A percentile compares a stretch with the other conserved stretches of the same genome.
Evolutionary conservation across 2,113 vertebrate species (phyloP).

Genomic region (Hippocampus barbouri): DNA sequence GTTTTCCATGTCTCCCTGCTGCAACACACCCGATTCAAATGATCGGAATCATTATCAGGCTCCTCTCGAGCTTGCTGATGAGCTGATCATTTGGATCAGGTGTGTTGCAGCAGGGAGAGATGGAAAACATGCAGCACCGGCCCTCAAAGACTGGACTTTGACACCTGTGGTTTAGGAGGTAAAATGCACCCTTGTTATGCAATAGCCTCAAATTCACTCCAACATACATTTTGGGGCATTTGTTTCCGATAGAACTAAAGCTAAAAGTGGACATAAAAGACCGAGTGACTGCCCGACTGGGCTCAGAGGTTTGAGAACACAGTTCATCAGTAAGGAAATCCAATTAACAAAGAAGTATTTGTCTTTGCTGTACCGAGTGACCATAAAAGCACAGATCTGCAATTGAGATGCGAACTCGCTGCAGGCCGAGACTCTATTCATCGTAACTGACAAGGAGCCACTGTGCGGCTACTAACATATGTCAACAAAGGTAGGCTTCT

Average conservation of each 20-base stretch:
- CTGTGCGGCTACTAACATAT: constrained; percentile 45
- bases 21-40: too few species aligned
- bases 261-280: constrained; percentile 9
- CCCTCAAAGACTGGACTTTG: too few species aligned
- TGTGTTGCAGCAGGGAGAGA: too few species aligned
- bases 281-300: constrained; percentile 25
- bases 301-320: constrained; percentile 31
- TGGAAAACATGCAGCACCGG: too few species aligned
- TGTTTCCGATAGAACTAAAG: constrained; percentile 4
- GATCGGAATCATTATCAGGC: too few species aligned
- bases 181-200: constrained; percentile 51
- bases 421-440: constrained; percentile 54
- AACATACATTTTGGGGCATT: background rate
- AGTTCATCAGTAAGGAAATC: constrained; percentile 48
- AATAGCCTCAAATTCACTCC: constrained; percentile 21
- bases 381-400: constrained; percentile 51
- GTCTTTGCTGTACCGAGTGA: constrained; percentile 54
- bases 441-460: constrained; percentile 51
- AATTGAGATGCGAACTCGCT: constrained; percentile 51
- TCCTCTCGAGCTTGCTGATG: too few species aligned
- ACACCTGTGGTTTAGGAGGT: constrained; percentile 30
- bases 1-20: too few species aligned
- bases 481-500: constrained; percentile 45
- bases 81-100: too few species aligned
- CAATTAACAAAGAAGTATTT: constrained; percentile 63